Evolutionary conservation across 2,113 vertebrate species (phyloP), one percentile per base, ranked within the genome.

Genomic region (Chitala chitala): DNA sequence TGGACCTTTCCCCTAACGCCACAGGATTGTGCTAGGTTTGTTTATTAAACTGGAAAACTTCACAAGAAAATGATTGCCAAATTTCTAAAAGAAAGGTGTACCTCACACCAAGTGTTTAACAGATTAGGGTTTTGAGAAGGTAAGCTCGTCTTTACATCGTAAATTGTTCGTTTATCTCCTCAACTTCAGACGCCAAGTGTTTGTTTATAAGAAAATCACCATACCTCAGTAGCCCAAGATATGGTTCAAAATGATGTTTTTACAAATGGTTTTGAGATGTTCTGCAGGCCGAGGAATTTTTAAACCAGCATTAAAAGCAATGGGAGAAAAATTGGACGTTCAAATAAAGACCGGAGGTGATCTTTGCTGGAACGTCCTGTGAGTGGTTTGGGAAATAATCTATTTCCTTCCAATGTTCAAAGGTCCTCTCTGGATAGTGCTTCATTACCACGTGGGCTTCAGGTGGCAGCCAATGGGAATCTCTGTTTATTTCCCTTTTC

Each of bases 401-500:
- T 48, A 58, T 72, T 61, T 72, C 71, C 26, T 46, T 54, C 59
- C 22, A 54, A n/a, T 44, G 42, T 61, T 31, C 10, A 29, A 26
- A 61, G 44, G 6, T 1, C 38, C 44, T n/a, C 40, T 31, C 10
- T 20, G 20, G 44, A 12, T 58, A 63, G 29, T 22, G 29, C 3
- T 64, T 72, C n/a, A n/a, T 42, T 31, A 13, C 56, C 58, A 63
- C 50, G 44, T 73, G 56, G 58, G 64, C n/a, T 29, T 20, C 36
- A 31, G 17, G 58, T 50, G 29, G 58, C n/a, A 1, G 10, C 9
- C 33, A 38, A 44, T 29, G 22, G 42, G 44, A 6, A n/a, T 12
- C 20, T 71, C 55, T 36, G 50, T 55, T 56, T 55, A 55, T 71
- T 71, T 71, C 55, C 46, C 50, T 72, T 72, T 31, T 44, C 31